phyloP scores from a whole-genome alignment of 2,888 invertebrate genomes.

The Nasonia oneida region DNA sequence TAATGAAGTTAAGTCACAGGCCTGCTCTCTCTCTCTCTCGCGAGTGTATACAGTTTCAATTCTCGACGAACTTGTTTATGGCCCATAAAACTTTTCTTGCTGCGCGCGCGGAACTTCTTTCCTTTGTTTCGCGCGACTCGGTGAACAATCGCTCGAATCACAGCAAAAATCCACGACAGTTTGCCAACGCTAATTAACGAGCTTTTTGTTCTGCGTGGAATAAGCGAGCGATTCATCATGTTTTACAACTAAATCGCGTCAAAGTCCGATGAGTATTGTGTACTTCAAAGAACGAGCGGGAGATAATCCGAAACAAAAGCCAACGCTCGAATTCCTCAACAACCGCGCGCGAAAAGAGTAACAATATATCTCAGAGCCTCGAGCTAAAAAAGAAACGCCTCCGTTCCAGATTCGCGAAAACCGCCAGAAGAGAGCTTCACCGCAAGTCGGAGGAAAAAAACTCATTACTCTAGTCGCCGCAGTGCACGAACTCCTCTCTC shows the following conservation, averaged over 20 bases:
- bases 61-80: slow-evolving; percentile 6
- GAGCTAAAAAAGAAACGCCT: not conserved
- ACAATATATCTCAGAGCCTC: not conserved
- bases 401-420: not conserved
- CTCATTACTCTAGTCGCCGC: not conserved
- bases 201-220: not conserved
- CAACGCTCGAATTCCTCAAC: not conserved
- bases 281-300: not conserved
- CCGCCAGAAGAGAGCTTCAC: not conserved
- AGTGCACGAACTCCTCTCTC: not conserved
- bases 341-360: not conserved
- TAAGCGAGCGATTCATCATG: not conserved
- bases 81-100: slow-evolving; percentile 9
- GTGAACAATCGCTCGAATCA: not conserved
- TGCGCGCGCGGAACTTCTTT: not conserved
- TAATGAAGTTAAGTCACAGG: not conserved
- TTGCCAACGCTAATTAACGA: not conserved
- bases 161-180: not conserved
- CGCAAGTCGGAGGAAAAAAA: not conserved
- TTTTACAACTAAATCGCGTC: not conserved
- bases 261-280: not conserved
- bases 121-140: not conserved
- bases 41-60: not conserved
- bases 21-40: not conserved
- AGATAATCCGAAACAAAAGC: not conserved